These are phyloP conservation scores for Caenorhabditis virilis DNA, from an alignment of 2,888 invertebrate genomes.

Conservation along the genomic window DNA sequence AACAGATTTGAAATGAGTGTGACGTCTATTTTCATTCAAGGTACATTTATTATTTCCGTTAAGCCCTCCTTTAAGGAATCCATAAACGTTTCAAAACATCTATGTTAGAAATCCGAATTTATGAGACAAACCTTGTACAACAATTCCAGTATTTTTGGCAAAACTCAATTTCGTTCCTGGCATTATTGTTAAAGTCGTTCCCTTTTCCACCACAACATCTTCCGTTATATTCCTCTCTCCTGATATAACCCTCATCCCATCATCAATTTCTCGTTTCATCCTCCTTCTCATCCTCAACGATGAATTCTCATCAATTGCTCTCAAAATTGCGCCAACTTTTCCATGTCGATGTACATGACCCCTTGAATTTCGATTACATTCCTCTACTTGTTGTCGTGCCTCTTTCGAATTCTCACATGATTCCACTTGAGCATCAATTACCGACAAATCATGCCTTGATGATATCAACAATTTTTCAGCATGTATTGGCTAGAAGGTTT, in stretches of 20 bases:
- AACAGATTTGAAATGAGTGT: no score
- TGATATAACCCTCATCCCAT: not conserved
- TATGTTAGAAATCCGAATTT: no score
- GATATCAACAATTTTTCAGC: conserved; percentile 40
- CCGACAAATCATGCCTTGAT: conserved; percentile 31
- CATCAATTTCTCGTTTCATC: conserved; percentile 28
- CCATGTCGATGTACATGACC: conserved; percentile 31
- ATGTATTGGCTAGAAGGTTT: conserved; percentile 34
- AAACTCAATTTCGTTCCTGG: conserved; percentile 17
- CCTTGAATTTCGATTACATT: conserved; percentile 22
- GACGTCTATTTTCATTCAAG: no score
- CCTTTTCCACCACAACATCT: conserved; percentile 3
- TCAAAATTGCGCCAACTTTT: conserved; percentile 10
- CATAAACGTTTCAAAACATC: no score
- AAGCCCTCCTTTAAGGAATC: no score
- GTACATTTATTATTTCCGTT: no score
- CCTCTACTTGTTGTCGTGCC: conserved; percentile 7
- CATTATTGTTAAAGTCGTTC: not conserved
- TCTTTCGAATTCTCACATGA: conserved; percentile 16
- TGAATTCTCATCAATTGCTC: conserved; percentile 16
- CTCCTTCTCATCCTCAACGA: not conserved
- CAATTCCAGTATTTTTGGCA: conserved; percentile 5
- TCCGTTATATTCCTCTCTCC: conserved; percentile 5
- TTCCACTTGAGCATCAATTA: conserved; percentile 49
- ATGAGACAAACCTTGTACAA: conserved; percentile 14